phyloP scores from a whole-genome alignment of 2,113 vertebrate genomes.

The Oncorhynchus mykiss region DNA sequence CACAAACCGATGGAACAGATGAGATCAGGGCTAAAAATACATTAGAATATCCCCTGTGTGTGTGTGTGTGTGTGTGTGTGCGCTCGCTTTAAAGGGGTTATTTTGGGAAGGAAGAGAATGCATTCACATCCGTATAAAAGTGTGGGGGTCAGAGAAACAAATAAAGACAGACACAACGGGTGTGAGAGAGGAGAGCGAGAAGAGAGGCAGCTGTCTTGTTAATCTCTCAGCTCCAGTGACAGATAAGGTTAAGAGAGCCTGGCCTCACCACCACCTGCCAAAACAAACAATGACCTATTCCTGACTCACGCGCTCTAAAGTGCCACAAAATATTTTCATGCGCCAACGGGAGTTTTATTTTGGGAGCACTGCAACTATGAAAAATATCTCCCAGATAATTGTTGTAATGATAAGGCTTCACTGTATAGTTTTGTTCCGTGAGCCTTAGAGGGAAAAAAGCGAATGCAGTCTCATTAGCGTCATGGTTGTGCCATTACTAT shows the following conservation, averaged over 20 bases:
- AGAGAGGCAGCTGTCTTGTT: slow-evolving; percentile 75
- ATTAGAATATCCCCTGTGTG: slow-evolving; percentile 47
- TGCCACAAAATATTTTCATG: too few relatives aligned
- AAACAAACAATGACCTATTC: slow-evolving; percentile 70
- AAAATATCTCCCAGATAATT: too few relatives aligned
- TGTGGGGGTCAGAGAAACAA: slow-evolving; percentile 18
- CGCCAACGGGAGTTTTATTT: too few relatives aligned
- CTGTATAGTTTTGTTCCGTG: too few relatives aligned
- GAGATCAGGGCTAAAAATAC: slow-evolving; percentile 71
- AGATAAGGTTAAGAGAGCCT: slow-evolving; percentile 84
- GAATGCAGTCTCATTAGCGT: too few relatives aligned
- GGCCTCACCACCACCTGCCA: slow-evolving; percentile 52
- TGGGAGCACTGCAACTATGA: too few relatives aligned
- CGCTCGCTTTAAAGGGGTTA: too few relatives aligned
- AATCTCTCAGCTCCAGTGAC: slow-evolving; percentile 81
- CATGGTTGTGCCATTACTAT: too few relatives aligned
- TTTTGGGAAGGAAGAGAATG: too few relatives aligned
- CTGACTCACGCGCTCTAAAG: slow-evolving; percentile 33
- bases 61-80: slow-evolving; percentile 9
- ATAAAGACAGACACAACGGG: background rate
- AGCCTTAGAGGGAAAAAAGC: too few relatives aligned
- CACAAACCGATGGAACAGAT: slow-evolving; percentile 42
- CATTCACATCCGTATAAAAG: background rate
- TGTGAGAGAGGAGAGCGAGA: slow-evolving; percentile 12
- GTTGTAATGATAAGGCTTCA: too few relatives aligned